phyloP scores from a whole-genome alignment of 2,888 invertebrate species.

The Ormyrus thymus region DNA sequence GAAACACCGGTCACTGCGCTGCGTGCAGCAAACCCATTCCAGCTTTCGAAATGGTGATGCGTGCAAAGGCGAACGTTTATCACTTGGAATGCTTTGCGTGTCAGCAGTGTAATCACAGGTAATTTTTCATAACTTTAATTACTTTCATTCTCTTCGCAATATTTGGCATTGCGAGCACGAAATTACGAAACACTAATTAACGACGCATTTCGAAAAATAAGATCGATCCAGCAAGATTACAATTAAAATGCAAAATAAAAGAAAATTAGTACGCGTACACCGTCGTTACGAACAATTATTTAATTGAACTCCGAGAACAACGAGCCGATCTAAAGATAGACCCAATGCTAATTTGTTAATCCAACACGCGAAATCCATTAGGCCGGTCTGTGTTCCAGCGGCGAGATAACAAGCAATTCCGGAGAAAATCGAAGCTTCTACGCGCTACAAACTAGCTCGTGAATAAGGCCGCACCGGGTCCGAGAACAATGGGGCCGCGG shows the following conservation, averaged over 20 bases:
- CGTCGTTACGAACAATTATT: too few species aligned
- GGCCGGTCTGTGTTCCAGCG: not conserved
- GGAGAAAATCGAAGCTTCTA: too few species aligned
- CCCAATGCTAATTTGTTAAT: too few species aligned
- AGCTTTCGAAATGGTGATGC: constrained; percentile 97
- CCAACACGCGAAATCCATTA: not conserved
- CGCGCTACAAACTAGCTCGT: too few species aligned
- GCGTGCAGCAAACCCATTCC: constrained; percentile 95
- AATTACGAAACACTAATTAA: constrained; percentile 7
- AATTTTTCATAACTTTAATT: constrained; percentile 61
- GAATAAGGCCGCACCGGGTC: too few species aligned
- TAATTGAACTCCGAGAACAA: constrained; percentile 4
- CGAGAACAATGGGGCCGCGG: too few species aligned
- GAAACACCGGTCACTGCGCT: constrained; percentile 92
- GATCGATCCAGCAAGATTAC: too few species aligned
- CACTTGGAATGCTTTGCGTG: constrained; percentile 96
- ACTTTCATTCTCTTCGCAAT: not conserved
- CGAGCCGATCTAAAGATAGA: not conserved
- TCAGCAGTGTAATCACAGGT: constrained; percentile 96
- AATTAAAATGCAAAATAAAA: too few species aligned
- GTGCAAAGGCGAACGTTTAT: constrained; percentile 93
- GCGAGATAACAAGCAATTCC: too few species aligned
- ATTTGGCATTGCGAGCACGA: not conserved
- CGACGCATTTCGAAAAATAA: too few species aligned
- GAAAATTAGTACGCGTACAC: too few species aligned